phyloP scores from a whole-genome alignment of 1,140 invertebrate species.

The Radopholus similis region DNA sequence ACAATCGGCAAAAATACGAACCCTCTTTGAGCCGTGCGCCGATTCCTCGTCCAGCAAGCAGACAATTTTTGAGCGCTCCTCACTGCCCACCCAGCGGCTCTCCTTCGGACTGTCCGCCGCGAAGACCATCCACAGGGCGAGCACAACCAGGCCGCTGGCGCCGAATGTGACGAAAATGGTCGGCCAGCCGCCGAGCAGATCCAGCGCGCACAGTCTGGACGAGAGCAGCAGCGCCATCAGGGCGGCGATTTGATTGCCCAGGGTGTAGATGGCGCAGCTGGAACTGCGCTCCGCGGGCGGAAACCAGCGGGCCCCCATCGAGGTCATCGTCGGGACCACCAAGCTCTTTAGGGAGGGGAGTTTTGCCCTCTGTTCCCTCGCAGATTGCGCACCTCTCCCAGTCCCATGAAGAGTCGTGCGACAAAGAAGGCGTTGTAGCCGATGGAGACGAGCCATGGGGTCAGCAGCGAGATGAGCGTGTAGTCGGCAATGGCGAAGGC shows the following conservation, averaged over 20 bases:
- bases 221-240: slow-evolving; percentile 23
- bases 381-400: slow-evolving; percentile 24
- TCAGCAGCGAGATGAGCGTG: slow-evolving; percentile 20
- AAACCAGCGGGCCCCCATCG: slow-evolving; percentile 21
- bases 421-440: slow-evolving; percentile 31
- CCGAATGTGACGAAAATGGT: slow-evolving; percentile 39
- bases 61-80: slow-evolving; percentile 1
- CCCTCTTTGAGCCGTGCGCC: too few species aligned
- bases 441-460: slow-evolving; percentile 12
- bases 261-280: slow-evolving; percentile 32
- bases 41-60: neutral
- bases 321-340: slow-evolving; percentile 26
- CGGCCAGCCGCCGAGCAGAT: slow-evolving; percentile 40
- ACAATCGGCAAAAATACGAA: too few species aligned
- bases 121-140: slow-evolving; percentile 21
- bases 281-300: slow-evolving; percentile 25
- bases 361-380: too few species aligned
- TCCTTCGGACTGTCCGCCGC: slow-evolving; percentile 25
- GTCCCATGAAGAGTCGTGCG: slow-evolving; percentile 31
- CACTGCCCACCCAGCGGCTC: slow-evolving; percentile 26
- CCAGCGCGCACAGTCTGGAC: slow-evolving; percentile 28
- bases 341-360: slow-evolving; percentile 18
- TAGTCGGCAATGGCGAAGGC: slow-evolving; percentile 14
- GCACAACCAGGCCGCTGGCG: slow-evolving; percentile 14
- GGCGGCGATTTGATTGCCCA: slow-evolving; percentile 38